Evolutionary conservation across 2,797 vertebrate genomes (phyloP).

Genomic region (Helarctos malayanus): DNA sequence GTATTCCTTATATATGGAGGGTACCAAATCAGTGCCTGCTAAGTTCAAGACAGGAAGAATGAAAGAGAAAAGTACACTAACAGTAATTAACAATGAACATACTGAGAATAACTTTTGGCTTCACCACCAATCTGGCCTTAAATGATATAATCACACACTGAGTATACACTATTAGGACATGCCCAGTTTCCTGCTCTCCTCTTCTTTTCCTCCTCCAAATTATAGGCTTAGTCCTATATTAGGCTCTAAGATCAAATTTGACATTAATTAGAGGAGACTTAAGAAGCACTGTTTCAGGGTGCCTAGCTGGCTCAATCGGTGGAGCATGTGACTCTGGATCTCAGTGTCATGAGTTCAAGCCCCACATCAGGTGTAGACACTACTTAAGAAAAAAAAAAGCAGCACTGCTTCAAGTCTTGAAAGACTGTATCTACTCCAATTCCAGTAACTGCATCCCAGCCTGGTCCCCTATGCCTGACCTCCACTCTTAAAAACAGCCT

Average conservation of each 20-base stretch:
- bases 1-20: background rate
- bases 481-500: slow-evolving; percentile 21
- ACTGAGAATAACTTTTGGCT: slow-evolving; percentile 54
- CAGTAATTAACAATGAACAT: slow-evolving; percentile 15
- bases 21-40: slow-evolving; percentile 4
- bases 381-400: background rate
- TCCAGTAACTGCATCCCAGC: background rate
- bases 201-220: background rate
- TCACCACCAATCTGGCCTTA: slow-evolving; percentile 4
- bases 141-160: slow-evolving; percentile 16
- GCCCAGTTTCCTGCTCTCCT: background rate
- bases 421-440: slow-evolving; percentile 23
- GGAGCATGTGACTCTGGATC: background rate
- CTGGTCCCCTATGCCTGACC: background rate
- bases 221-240: slow-evolving; percentile 28
- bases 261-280: slow-evolving; percentile 33
- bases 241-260: background rate
- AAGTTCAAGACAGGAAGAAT: slow-evolving; percentile 51
- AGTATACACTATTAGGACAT: background rate
- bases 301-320: background rate
- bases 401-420: background rate
- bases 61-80: slow-evolving; percentile 52
- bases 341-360: background rate
- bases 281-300: background rate
- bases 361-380: background rate